Conservation (phyloP, 2,113 vertebrate genomes). For the Trogon melanurus region DNA sequence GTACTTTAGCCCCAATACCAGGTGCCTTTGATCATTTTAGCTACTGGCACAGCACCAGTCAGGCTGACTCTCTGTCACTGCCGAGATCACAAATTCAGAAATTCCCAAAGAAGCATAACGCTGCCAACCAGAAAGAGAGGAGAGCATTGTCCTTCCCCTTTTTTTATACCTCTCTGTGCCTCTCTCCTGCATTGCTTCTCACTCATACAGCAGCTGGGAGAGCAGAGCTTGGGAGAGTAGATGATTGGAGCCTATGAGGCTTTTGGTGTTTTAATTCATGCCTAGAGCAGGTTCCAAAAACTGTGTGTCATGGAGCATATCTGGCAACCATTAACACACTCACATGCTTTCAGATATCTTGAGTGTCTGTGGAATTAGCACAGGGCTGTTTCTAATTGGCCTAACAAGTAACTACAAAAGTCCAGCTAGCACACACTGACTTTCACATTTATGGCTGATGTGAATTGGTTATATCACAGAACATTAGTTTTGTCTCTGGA, state of each 20-base stretch:
- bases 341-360: neutral
- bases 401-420: neutral
- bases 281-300: neutral
- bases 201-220: neutral
- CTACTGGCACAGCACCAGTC: neutral
- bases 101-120: neutral
- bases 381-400: neutral
- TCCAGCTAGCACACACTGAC: fast-evolving
- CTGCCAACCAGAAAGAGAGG: neutral
- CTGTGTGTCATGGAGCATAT: too few relatives aligned
- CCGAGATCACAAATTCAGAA: neutral
- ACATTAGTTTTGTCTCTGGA: neutral
- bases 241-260: neutral
- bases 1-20: neutral
- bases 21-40: neutral
- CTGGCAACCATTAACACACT: neutral
- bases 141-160: neutral
- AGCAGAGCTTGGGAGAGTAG: neutral
- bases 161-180: neutral
- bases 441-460: neutral
- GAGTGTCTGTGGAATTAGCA: neutral
- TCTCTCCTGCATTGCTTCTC: neutral
- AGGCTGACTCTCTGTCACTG: neutral
- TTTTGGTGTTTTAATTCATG: neutral
- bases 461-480: neutral